Conservation (phyloP, 2,113 vertebrate genomes). For the Erythrolamprus reginae region DNA sequence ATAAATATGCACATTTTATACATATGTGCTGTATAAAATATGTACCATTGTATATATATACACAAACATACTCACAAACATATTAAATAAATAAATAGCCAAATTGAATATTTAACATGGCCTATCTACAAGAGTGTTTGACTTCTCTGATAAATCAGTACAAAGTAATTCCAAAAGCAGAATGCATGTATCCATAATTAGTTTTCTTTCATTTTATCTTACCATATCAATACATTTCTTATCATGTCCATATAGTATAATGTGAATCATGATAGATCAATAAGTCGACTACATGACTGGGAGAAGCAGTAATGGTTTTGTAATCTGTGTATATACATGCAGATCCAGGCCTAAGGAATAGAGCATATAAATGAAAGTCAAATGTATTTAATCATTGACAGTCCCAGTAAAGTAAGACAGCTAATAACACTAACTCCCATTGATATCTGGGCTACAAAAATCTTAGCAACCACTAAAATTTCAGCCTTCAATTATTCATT, state of each 20-base stretch:
- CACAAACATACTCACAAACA: background rate
- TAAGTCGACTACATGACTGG: background rate
- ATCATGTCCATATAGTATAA: background rate
- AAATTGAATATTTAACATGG: background rate
- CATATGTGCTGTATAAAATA: no score
- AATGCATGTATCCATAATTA: background rate
- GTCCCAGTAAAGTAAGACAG: background rate
- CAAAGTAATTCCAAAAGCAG: background rate
- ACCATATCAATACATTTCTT: background rate
- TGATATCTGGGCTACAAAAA: background rate
- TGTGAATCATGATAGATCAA: background rate
- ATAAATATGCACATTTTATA: no score
- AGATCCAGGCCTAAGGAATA: background rate
- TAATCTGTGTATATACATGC: background rate
- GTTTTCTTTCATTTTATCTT: background rate
- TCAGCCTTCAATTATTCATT: background rate
- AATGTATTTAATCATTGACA: background rate
- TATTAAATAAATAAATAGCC: background rate
- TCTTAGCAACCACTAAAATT: background rate
- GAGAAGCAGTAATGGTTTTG: background rate
- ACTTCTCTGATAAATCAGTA: background rate
- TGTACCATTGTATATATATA: no score
- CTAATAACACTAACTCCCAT: background rate
- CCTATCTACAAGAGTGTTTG: background rate
- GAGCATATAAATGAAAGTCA: background rate